Base-by-base conservation (phyloP, 2,888 invertebrate species). In the Tiphia femorata region DNA sequence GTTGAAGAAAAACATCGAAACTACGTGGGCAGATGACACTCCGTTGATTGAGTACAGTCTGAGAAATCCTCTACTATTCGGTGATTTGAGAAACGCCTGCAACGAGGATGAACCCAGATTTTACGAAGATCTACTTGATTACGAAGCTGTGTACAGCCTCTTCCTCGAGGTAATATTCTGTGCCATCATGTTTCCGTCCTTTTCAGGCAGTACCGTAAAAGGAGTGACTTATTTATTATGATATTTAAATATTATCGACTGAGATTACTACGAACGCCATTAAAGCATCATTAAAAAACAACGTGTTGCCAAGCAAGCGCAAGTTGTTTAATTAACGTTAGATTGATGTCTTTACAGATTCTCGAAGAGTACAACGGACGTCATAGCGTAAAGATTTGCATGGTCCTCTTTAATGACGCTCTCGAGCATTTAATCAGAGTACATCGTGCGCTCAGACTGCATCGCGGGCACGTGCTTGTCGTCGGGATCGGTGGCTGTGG, bases 401-500 rank as follows among this genome's bases (percentile, higher is more conserved):
- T 97, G 64, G 95, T 97, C 0, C 85, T 97, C 19, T 97, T 97
- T 79, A 94, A 97, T 77, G 96, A 96, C 78, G 96, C 95, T 35
- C 84, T 97, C 46, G 96, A 97, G 77, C 96, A 97, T 82, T 80
- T 97, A 75, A 96, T 95, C 0, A 87, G 96, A 40, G 88, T 95
- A 8, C 96, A 96, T 72, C 90, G 97, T 17, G 91, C 92, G 0
- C 85, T 97, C 58, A 88, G 96, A 62, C 91, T 95, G 89, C 88
- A 92, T 76, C 86, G 91, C 62, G 96, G 96, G 0, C 94, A 97
- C 79, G 89, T 92, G 3, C 86, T 97, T 83, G 85, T 96, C 33
- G 91, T 96, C 10, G 97, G 97, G 7, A 93, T 95, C 1, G 95
- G 95, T 1, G 96, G 97, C 16, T 91, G 93, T 71, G 97, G 97